Evolutionary conservation across 2,888 invertebrate species (phyloP), one percentile per base, ranked within the genome.

Genomic region (Tigriopus californicus): DNA sequence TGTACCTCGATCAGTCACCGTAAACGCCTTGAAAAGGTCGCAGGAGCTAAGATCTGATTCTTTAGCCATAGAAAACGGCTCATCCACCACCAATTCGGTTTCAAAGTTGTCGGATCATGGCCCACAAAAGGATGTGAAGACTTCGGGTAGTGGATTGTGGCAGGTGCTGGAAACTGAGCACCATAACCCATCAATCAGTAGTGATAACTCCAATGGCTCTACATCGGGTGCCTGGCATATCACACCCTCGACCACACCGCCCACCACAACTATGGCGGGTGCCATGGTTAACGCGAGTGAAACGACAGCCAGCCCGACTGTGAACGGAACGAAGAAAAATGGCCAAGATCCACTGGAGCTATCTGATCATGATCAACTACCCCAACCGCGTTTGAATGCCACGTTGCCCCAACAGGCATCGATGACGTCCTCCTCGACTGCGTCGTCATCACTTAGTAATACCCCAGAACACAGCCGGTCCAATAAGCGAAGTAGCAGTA

Each of bases 181-280:
- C 52, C 59, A 59, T 44, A 59, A 59, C 49, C 59, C 59, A 8
- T 59, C 59, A 13, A 53, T 59, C n/a, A 51, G 52, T 25, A 59
- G 59, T 42, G 59, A 59, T 40, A 59, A 59, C 52, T 52, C 52
- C 22, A 18, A 15, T 22, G 52, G 59, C 13, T 59, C 59, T 12
- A 49, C 49, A 13, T 13, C 46, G 12, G 20, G 33, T 24, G 20
- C 18, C n/a, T 24, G 46, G 15, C 20, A 24, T 8, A 18, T 42
- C 44, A 44, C 41, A 11, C 25, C 44, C 18, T 46, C 42, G n/a
- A 20, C 20, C 15, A 12, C 33, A 22, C 6, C 40, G 10, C 18
- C 54, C 1, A 18, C 25, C n/a, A n/a, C 15, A 1, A 41, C 25
- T 12, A 18, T 41, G 2, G 40, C n/a, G 40, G 25, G 13, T 1